phyloP scores from a whole-genome alignment of 1,140 invertebrate genomes.

The Hermatobates lingyangjiaoensis region DNA sequence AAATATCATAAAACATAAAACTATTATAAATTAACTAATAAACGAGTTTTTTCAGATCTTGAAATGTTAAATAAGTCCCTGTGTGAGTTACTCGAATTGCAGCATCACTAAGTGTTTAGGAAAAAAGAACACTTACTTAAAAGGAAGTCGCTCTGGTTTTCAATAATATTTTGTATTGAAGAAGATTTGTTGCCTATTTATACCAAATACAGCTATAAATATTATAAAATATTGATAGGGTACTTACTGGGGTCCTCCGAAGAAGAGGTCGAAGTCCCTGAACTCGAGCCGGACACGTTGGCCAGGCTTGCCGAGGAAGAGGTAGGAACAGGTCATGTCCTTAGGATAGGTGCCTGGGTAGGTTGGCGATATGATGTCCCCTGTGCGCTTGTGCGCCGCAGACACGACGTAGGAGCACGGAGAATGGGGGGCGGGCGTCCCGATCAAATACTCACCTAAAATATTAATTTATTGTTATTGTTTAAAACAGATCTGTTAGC shows the following conservation, averaged over 20 bases:
- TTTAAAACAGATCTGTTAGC: slow-evolving; percentile 1
- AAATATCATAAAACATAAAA: too few species aligned
- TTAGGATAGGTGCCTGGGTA: slow-evolving; percentile 98
- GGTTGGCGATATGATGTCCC: slow-evolving; percentile 83
- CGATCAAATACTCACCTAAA: slow-evolving; percentile 74
- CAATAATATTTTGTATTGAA: too few species aligned
- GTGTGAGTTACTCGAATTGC: too few species aligned
- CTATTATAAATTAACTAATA: too few species aligned
- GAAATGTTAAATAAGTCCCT: too few species aligned
- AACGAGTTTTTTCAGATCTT: too few species aligned
- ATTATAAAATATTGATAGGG: too few species aligned
- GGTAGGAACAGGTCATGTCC: slow-evolving; percentile 78
- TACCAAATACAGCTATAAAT: too few species aligned
- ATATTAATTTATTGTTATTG: slow-evolving; percentile 8
- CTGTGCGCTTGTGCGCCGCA: slow-evolving; percentile 51
- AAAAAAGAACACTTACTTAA: too few species aligned
- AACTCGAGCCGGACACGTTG: slow-evolving; percentile 92
- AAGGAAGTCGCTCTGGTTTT: too few species aligned
- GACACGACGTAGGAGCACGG: slow-evolving; percentile 73
- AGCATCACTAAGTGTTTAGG: too few species aligned
- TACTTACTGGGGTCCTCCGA: slow-evolving; percentile 94
- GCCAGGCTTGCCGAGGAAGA: slow-evolving; percentile 72
- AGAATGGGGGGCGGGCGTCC: slow-evolving; percentile 54
- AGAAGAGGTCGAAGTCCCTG: slow-evolving; percentile 95
- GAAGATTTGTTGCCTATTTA: too few species aligned